Conservation (phyloP, 2,888 invertebrate genomes). For the Eupithecia inturbata region DNA sequence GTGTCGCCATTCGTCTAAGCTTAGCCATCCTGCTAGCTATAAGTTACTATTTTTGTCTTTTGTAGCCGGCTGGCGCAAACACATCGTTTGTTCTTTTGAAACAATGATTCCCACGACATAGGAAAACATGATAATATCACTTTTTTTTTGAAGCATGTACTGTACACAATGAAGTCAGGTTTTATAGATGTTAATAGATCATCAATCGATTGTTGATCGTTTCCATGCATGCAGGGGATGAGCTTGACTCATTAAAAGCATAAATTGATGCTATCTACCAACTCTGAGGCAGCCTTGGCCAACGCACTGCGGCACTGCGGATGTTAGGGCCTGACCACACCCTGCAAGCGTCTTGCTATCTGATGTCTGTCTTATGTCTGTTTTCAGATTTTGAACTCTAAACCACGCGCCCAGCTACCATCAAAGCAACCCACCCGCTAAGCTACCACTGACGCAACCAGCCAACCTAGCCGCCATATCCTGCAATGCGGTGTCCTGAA, state of each 20-base stretch:
- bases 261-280: not conserved
- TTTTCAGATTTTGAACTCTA: not conserved
- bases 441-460: not conserved
- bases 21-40: not conserved
- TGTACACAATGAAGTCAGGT: slow-evolving; percentile 6
- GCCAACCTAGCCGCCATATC: not conserved
- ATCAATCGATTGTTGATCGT: slow-evolving; percentile 24
- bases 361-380: not conserved
- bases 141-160: slow-evolving; percentile 21
- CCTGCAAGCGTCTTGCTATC: not conserved
- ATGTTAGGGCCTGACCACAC: not conserved
- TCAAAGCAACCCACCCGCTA: not conserved
- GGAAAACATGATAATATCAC: slow-evolving; percentile 1
- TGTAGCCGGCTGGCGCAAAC: not conserved
- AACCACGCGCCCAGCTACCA: not conserved
- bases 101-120: slow-evolving; percentile 26
- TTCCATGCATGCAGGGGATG: slow-evolving; percentile 17
- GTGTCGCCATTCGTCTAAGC: not conserved
- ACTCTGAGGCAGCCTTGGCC: too few species aligned
- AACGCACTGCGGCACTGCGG: too few species aligned
- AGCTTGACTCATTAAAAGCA: not conserved
- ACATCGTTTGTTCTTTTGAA: slow-evolving; percentile 11
- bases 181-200: slow-evolving; percentile 8
- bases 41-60: slow-evolving; percentile 1
- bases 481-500: not conserved